Percentiles rank a stretch among this genome's conserved stretches.
Evolutionary conservation across 2,888 invertebrate genomes (phyloP).

Genomic region (Cecidostiba fungosa): DNA sequence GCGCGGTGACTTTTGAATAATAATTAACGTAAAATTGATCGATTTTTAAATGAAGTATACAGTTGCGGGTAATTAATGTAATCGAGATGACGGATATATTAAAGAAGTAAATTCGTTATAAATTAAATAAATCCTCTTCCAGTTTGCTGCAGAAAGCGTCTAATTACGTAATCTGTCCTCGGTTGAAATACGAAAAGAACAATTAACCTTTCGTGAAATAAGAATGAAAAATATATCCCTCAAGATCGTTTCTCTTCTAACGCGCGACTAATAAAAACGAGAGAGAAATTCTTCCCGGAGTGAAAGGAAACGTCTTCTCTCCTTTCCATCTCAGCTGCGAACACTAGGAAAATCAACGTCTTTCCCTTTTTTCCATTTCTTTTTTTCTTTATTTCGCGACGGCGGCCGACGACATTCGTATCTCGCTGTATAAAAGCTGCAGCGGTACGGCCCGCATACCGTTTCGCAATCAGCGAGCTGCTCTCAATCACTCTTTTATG

Average conservation of each 20-base stretch:
- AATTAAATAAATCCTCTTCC: background rate
- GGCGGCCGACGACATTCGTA: background rate
- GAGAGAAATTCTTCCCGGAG: background rate
- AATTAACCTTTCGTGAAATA: background rate
- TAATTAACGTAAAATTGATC: too few relatives aligned
- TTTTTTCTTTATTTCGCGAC: background rate
- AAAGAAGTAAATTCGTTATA: background rate
- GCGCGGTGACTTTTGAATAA: too few relatives aligned
- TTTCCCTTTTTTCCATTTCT: background rate
- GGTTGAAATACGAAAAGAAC: background rate
- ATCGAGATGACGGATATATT: too few relatives aligned
- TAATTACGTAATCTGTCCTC: background rate
- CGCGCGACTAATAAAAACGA: background rate
- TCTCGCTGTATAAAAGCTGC: slow-evolving; percentile 32
- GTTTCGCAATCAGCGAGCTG: slow-evolving; percentile 27
- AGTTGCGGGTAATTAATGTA: too few relatives aligned
- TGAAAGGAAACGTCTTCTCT: background rate
- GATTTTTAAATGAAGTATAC: too few relatives aligned
- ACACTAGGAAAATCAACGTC: slow-evolving; percentile 12
- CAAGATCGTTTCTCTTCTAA: background rate
- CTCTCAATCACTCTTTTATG: slow-evolving; percentile 46
- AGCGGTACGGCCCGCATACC: slow-evolving; percentile 17
- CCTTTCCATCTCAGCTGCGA: background rate
- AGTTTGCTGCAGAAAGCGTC: background rate
- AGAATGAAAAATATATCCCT: background rate